Percentiles rank a stretch among this genome's conserved stretches.
Conservation (phyloP, 1,140 invertebrate genomes). For the Brachionus calyciflorus region DNA sequence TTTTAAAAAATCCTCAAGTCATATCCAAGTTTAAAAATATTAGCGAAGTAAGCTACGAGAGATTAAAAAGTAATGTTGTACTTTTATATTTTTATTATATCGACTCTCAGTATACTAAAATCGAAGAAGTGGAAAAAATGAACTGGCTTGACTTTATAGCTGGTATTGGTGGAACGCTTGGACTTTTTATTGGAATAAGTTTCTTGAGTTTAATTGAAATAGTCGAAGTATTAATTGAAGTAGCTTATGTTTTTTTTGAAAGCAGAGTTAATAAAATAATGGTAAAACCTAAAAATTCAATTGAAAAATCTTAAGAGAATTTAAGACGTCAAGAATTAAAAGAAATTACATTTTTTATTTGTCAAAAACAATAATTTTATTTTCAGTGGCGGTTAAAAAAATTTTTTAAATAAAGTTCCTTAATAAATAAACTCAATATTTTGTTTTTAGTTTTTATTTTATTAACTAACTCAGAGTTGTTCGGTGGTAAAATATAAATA, state of each 20-base stretch:
- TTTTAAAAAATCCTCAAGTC: not conserved
- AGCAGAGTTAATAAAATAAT: not conserved
- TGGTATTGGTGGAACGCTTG: conserved; percentile 29
- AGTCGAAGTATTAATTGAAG: not conserved
- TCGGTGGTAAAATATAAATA: no score
- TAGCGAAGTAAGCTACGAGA: not conserved
- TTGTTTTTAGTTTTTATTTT: no score
- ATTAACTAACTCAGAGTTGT: no score
- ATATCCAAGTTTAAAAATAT: not conserved
- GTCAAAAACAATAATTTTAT: no score
- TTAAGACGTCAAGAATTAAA: no score
- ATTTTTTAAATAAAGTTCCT: no score
- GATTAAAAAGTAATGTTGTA: not conserved
- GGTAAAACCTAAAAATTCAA: not conserved
- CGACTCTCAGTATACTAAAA: conserved; percentile 17
- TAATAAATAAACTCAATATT: no score
- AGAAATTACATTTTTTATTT: no score
- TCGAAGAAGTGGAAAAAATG: conserved; percentile 40
- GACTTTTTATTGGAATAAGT: conserved; percentile 40
- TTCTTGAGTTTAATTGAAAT: conserved; percentile 29
- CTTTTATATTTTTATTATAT: conserved; percentile 15
- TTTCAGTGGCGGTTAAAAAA: no score
- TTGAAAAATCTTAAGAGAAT: no score
- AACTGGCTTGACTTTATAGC: not conserved
- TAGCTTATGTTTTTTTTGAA: not conserved